Evolutionary conservation across 92 coral and sea anemone species (phyloP), one percentile per base, ranked within the genome.

Genomic region (Siderastrea radians): DNA sequence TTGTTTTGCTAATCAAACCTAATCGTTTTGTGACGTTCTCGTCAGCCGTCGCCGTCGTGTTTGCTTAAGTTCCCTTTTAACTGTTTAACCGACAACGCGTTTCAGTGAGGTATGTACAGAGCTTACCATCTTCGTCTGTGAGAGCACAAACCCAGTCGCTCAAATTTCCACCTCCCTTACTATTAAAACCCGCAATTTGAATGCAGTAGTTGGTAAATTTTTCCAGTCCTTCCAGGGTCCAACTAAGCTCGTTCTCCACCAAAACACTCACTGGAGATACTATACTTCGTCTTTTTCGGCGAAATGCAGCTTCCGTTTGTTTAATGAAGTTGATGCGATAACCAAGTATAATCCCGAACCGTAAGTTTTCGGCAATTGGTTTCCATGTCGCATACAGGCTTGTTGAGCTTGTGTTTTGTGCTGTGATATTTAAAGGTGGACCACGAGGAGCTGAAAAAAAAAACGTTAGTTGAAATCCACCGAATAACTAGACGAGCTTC

Each of bases 191-290:
- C 79, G 46, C 54, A 15, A 82, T 44, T 62, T 76, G 71, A 19
- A 91, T 91, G 57, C 82, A 86, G 48, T 91, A 91, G 4, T 77
- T 84, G 17, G 88, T 82, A 53, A 80, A 91, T 16, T 75, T 87
- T 55, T 87, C 91, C 66, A 91, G 66, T 59, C 82, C 74, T 49
- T 69, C 83, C 70, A 77, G 63, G n/a, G 12, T 58, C 86, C 86
- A 82, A 4, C 69, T 59, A 1, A 57, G 1, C 2, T 55, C 48
- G 53, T 61, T 72, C 10, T 17, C 67, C 12, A 9, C 51, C 43
- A 84, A 72, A 49, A 19, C 44, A 6, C 9, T 16, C 8, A 50
- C 46, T 44, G 15, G 12, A 12, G 16, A 2, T 38, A 14, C 11
- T 17, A 45, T 5, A 65, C 63, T 75, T 48, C 81, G 59, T 6